phyloP scores from a whole-genome alignment of 1,140 invertebrate genomes.

The Aphaenogaster rudis region DNA sequence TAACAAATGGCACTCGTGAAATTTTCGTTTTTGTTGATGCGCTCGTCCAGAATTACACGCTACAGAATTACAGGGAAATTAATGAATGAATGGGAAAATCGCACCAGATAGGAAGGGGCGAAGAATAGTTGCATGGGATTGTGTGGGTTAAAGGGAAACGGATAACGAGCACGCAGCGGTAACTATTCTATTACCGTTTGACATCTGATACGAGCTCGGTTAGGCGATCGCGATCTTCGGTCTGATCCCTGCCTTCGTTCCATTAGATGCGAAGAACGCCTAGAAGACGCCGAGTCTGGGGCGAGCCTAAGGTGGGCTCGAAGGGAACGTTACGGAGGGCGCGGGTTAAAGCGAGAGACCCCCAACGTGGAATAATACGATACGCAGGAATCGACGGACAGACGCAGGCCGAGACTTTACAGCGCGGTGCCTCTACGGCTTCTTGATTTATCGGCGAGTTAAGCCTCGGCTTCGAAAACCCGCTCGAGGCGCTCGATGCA shows the following conservation, averaged over 20 bases:
- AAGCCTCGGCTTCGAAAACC: constrained; percentile 82
- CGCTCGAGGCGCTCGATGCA: constrained; percentile 80
- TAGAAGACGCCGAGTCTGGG: not conserved
- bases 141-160: constrained; percentile 77
- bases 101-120: not conserved
- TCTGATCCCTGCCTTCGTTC: constrained; percentile 72
- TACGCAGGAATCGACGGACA: constrained; percentile 74
- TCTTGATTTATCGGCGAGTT: constrained; percentile 86
- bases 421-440: constrained; percentile 82
- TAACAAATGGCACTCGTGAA: constrained; percentile 8
- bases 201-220: constrained; percentile 86
- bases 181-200: constrained; percentile 86
- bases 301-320: not conserved
- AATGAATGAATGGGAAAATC: not conserved
- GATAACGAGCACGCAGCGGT: constrained; percentile 79
- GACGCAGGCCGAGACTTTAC: constrained; percentile 80
- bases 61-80: not conserved
- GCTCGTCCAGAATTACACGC: not conserved
- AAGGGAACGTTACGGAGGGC: not conserved
- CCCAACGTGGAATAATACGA: constrained; percentile 83
- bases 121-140: constrained; percentile 11
- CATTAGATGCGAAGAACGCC: constrained; percentile 68
- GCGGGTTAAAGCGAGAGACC: constrained; percentile 69
- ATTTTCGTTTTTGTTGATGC: constrained; percentile 28
- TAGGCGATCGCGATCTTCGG: constrained; percentile 83